Conservation (phyloP, 2,797 vertebrate genomes). For the Fratercula arctica region DNA sequence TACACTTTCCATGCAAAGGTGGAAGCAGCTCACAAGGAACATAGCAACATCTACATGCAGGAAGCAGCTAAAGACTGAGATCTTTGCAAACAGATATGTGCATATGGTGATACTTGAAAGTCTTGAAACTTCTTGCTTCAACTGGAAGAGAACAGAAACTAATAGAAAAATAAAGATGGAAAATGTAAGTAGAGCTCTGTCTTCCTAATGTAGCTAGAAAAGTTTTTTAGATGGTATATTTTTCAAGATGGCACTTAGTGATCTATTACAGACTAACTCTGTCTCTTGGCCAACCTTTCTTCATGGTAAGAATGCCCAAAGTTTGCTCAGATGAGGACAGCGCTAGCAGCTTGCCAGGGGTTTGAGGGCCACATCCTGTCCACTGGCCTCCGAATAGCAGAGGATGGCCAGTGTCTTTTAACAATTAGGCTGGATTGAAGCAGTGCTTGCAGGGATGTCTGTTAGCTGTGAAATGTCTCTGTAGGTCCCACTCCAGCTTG, state of each 20-base stretch:
- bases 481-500: neutral
- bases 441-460: neutral
- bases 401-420: neutral
- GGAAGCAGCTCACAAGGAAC: neutral
- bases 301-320: neutral
- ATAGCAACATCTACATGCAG: slow-evolving; percentile 40
- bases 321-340: neutral
- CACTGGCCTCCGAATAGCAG: neutral
- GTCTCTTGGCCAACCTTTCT: neutral
- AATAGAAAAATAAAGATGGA: slow-evolving; percentile 16
- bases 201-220: neutral
- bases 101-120: neutral
- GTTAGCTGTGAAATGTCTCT: neutral
- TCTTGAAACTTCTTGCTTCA: neutral
- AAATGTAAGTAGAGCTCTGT: neutral
- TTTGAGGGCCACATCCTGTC: neutral
- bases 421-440: neutral
- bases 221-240: neutral
- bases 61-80: neutral
- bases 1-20: slow-evolving; percentile 18
- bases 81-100: neutral
- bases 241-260: slow-evolving; percentile 60
- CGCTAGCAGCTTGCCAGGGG: neutral
- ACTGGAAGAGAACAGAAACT: neutral
- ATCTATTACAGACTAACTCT: neutral